Evolutionary conservation across 2,113 vertebrate species (phyloP).

Genomic region (Alouatta palliata): DNA sequence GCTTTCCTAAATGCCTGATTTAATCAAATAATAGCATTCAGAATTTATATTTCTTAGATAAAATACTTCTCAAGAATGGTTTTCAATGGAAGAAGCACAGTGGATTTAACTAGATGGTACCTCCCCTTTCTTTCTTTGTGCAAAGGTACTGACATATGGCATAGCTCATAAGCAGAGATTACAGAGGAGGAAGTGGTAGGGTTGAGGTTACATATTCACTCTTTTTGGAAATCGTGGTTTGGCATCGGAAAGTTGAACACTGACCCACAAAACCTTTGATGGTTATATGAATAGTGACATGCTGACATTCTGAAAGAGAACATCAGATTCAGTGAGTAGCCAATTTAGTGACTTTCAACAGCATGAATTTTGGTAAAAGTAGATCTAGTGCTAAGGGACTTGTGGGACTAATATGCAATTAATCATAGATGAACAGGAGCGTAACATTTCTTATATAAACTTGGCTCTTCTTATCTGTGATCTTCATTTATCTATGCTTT

Average conservation of each 20-base stretch:
- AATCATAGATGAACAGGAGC: background rate
- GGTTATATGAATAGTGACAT: background rate
- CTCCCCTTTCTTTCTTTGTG: background rate
- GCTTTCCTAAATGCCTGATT: background rate
- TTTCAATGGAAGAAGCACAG: background rate
- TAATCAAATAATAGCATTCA: conserved; percentile 16
- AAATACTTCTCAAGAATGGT: background rate
- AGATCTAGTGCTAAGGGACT: background rate
- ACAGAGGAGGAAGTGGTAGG: background rate
- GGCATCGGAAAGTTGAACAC: background rate
- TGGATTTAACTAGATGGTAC: background rate
- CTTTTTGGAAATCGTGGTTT: background rate
- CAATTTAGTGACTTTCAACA: background rate
- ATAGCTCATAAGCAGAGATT: background rate
- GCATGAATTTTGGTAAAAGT: background rate
- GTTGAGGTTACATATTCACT: background rate
- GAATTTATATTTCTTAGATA: conserved; percentile 23
- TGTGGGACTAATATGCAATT: background rate
- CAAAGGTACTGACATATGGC: rapidly evolving
- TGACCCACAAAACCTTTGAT: background rate
- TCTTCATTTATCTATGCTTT: background rate
- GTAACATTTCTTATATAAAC: background rate
- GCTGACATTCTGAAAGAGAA: background rate
- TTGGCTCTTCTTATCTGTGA: background rate
- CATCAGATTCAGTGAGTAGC: background rate